Percentiles rank a stretch among this genome's conserved stretches.
Evolutionary conservation across 2,797 vertebrate species (phyloP).

Genomic region (Molossus molossus): DNA sequence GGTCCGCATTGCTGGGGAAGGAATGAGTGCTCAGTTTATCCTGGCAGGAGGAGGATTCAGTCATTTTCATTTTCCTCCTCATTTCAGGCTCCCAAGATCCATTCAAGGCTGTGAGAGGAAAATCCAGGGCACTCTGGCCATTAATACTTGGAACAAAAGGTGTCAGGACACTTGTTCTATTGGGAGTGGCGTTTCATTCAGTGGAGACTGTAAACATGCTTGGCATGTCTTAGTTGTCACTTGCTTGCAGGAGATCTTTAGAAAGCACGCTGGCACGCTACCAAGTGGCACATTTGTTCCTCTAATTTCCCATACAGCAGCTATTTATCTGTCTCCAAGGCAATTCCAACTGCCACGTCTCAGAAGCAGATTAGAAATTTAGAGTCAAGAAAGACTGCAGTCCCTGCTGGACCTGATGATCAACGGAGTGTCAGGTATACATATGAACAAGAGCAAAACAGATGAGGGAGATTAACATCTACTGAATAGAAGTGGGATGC

Average conservation of each 20-base stretch:
- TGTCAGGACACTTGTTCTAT: constrained; percentile 15
- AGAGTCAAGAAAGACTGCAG: constrained; percentile 5
- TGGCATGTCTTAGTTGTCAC: not conserved
- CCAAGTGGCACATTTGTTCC: not conserved
- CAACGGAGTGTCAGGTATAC: not conserved
- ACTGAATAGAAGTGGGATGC: not conserved
- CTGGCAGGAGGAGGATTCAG: not conserved
- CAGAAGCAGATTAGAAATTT: constrained; percentile 24
- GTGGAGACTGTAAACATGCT: constrained; percentile 7
- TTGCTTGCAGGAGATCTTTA: constrained; percentile 18
- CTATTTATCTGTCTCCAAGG: constrained; percentile 60
- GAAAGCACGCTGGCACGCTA: constrained; percentile 3
- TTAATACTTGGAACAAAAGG: constrained; percentile 31
- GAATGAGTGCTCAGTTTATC: not conserved
- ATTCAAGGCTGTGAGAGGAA: not conserved
- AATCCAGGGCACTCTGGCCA: not conserved
- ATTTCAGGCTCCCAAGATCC: not conserved
- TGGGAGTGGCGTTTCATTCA: not conserved
- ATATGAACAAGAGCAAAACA: constrained; percentile 15
- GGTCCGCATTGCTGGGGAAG: not conserved
- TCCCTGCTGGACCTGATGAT: not conserved
- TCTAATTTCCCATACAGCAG: constrained; percentile 49
- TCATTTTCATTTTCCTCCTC: not conserved
- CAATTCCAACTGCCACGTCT: constrained; percentile 42
- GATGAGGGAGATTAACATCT: not conserved